Evolutionary conservation across 2,113 vertebrate species (phyloP), one percentile per base, ranked within the genome.

Genomic region (Crypturellus undulatus): DNA sequence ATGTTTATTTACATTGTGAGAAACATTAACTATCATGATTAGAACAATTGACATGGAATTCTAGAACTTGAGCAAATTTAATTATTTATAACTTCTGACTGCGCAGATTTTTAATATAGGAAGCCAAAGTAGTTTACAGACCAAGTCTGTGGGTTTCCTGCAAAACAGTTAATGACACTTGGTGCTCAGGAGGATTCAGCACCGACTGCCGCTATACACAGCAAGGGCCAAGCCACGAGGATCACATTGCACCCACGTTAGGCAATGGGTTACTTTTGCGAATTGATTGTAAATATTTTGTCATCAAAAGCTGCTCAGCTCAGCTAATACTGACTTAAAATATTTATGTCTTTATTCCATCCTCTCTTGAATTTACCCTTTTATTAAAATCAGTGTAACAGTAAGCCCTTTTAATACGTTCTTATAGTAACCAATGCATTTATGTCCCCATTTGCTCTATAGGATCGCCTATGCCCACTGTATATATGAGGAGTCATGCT

Each of bases 41-140:
- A 63, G 82, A 85, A 34, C 38, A 75, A 20, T 10, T 58, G n/a
- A n/a, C n/a, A 60, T 12, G 45, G 52, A 90, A 63, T 47, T 3
- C 54, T 32, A 3, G 1, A 26, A 24, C 3, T 56, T 0, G 0
- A 34, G 40, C n/a, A 63, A 36, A 67, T 60, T 42, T 79, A 24
- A 7, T 13, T n/a, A 59, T 69, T 60, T 87, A 6, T 38, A 24
- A 45, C 47, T 85, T 79, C 12, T 42, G 73, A 0, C 40, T 62
- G 43, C 62, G 87, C 16, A 58, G 12, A 10, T 59, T 82, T 81
- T 49, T 34, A 38, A 32, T 43, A 52, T 2, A 32, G 38, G 47
- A 51, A 91, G 43, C 54, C 42, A 45, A 19, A 56, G 32, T 11
- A 54, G 72, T 69, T 64, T 54, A 36, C 59, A 21, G 32, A 16